Evolutionary conservation across 2,113 vertebrate species (phyloP), one percentile per base, ranked within the genome.

Genomic region (Brachypodius melanocephalos): DNA sequence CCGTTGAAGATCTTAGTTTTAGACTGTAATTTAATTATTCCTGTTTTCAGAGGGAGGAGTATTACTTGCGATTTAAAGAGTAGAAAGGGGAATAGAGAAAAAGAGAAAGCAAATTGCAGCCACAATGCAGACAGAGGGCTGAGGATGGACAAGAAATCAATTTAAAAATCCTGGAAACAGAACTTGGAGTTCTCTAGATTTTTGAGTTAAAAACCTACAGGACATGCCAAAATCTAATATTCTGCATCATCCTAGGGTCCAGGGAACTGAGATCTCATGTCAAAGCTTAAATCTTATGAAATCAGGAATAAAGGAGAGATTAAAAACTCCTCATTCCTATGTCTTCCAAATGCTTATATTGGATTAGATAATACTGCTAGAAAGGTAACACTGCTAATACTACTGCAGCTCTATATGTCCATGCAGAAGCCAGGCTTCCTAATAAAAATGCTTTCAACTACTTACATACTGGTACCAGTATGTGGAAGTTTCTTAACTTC

Each of bases 391-490:
- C 38, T 71, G 25, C 10, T 45, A 28, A 32, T 17, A 45, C 17
- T 45, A 28, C 14, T 46, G 74, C 58, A 81, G 34, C 25, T 84
- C 36, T 88, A 2, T 36, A 49, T 19, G 65, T 78, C 57, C 19
- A 68, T 71, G 66, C 16, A 94, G 36, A 71, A 84, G 40, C 76
- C 63, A 97, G 77, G 34, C 48, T 79, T 85, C 62, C 78, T 91
- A 75, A 48, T 57, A 68, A 92, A 95, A 92, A 72, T 46, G 40
- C 34, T 79, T 96, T 85, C 52, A 85, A 94, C 97, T 96, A 75
- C 90, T 97, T 73, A 51, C 80, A 65, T 55, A 77, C 58, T 32
- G 75, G 34, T 80, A 76, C 45, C 52, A 92, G 78, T 88, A 38
- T 38, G 38, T 38, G 10, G 38, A 38, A 38, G 38, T 93, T 97